phyloP scores from a whole-genome alignment of 2,797 vertebrate species.

The Dermochelys coriacea region DNA sequence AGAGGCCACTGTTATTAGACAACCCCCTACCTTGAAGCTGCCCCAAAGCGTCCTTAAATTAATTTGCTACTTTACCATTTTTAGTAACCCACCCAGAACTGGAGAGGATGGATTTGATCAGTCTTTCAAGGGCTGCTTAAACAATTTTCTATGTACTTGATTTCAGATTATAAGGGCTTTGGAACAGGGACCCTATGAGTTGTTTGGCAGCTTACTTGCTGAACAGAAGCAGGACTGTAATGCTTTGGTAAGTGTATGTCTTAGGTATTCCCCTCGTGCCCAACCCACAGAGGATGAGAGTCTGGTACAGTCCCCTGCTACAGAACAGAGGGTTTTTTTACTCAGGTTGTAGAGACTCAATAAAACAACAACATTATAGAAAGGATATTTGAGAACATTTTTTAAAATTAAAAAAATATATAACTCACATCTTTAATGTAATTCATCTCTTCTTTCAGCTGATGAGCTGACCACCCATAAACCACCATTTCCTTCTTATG shows the following conservation, averaged over 20 bases:
- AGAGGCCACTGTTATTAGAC: slow-evolving; percentile 63
- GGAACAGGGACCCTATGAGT: neutral
- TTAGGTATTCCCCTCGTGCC: neutral
- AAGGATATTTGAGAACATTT: neutral
- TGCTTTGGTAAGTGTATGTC: neutral
- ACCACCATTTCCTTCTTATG: slow-evolving; percentile 94
- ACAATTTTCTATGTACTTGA: neutral
- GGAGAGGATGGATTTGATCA: neutral
- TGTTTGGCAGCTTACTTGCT: neutral
- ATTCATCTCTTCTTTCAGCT: slow-evolving; percentile 96
- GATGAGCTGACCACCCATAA: slow-evolving; percentile 91
- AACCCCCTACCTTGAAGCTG: slow-evolving; percentile 60
- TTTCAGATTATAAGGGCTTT: neutral
- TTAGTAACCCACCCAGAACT: slow-evolving; percentile 40
- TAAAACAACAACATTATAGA: neutral
- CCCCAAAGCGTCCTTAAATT: neutral
- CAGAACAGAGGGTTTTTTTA: neutral
- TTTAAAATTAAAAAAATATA: neutral
- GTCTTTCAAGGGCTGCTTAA: neutral
- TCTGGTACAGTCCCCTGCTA: neutral
- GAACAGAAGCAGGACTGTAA: neutral
- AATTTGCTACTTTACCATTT: slow-evolving; percentile 57
- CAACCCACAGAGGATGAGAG: neutral
- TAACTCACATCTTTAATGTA: slow-evolving; percentile 95
- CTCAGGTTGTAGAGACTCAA: neutral